Conservation (phyloP, 2,113 vertebrate genomes). For the Manacus vitellinus region DNA sequence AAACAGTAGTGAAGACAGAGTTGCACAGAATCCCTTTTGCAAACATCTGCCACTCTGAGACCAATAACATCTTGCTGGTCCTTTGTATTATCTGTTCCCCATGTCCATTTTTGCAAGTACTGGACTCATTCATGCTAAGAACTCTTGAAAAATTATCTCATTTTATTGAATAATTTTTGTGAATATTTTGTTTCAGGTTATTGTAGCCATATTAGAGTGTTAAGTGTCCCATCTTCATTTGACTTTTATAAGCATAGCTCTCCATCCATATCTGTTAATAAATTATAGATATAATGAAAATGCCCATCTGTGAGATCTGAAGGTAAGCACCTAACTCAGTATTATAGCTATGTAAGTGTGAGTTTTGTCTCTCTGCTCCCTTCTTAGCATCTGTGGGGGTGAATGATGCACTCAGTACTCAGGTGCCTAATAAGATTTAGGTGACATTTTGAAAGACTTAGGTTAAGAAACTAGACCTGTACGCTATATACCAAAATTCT, state of each 20-base stretch:
- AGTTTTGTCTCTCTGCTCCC: neutral
- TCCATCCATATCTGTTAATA: neutral
- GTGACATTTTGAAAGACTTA: neutral
- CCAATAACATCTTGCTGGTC: neutral
- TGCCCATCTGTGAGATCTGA: neutral
- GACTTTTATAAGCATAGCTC: neutral
- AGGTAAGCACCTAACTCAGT: neutral
- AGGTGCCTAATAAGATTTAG: neutral
- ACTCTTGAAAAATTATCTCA: neutral
- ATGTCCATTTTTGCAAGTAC: neutral
- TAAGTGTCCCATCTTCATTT: neutral
- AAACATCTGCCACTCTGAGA: neutral
- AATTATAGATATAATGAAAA: neutral
- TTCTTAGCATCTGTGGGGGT: neutral
- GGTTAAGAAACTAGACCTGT: neutral
- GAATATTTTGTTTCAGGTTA: neutral
- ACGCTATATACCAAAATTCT: neutral
- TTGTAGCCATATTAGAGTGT: neutral
- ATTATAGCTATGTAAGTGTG: rapidly evolving
- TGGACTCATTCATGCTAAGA: neutral
- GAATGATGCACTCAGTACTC: rapidly evolving
- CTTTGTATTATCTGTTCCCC: neutral
- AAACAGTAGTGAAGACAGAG: neutral
- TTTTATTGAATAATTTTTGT: neutral
- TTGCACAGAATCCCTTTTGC: neutral